phyloP scores from a whole-genome alignment of 2,113 vertebrate genomes.

The Nycticryphes semicollaris region DNA sequence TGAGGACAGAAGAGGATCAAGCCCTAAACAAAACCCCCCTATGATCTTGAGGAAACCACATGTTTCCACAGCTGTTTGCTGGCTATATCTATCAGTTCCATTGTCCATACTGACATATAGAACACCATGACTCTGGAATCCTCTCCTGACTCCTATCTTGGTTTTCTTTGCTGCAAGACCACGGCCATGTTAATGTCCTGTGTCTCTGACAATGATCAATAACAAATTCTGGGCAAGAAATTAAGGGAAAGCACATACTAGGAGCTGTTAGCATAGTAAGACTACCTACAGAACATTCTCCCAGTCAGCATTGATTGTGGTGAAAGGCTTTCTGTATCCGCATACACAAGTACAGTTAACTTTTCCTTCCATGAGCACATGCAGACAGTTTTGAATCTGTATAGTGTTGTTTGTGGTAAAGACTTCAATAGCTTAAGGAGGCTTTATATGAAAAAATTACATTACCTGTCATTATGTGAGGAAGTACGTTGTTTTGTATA shows the following conservation, averaged over 20 bases:
- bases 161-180: neutral
- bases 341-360: neutral
- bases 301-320: fast-evolving
- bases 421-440: neutral
- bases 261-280: neutral
- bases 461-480: neutral
- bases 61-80: neutral
- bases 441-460: neutral
- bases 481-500: neutral
- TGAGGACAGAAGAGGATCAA: neutral
- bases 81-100: neutral
- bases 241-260: neutral
- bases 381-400: neutral
- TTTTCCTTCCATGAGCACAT: neutral
- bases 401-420: neutral
- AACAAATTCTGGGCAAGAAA: neutral
- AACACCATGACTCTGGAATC: neutral
- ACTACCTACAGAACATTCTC: neutral
- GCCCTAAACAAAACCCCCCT: neutral
- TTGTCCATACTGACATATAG: neutral
- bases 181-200: neutral
- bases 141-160: neutral
- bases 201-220: neutral
- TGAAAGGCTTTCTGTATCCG: neutral
- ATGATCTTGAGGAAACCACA: neutral